Evolutionary conservation across 2,888 invertebrate species (phyloP), one percentile per base, ranked within the genome.

Genomic region (Trimorus sp.): DNA sequence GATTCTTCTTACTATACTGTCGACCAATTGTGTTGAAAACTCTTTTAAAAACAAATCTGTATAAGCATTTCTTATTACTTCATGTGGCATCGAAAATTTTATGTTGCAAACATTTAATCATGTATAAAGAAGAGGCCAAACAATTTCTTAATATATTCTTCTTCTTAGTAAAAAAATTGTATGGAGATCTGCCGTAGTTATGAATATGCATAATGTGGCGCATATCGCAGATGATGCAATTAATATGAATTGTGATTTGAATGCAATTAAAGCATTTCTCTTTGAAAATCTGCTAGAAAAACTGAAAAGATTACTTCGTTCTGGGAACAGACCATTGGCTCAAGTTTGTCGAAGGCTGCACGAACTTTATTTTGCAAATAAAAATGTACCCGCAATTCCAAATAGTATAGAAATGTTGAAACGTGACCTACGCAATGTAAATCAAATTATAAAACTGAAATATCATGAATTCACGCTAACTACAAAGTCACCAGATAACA

Each of bases 41-140:
- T 7, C 6, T 74, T 14, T 38, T 74, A 48, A 2, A 36, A 3
- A 26, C 65, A 60, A 45, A 54, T 9, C 7, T 40, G 3, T 69
- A 66, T 36, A 38, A 38, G 16, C 54, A 74, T 53, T 83, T 79
- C 54, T 14, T 83, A 49, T 14, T 83, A 5, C 36, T 83, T 37
- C 77, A 79, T 56, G 68, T 59, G 6, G 71, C 76, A 9, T 79
- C 66, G 48, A 54, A 69, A 65, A 78, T 82, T 42, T 66, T 82
- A 60, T 82, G 74, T 45, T 53, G 51, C 15, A 37, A 60, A 12
- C 40, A 42, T 40, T 38, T 36, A 53, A 12, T 54, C 14, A 54
- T 14, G 11, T 12, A 9, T 51, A 59, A 78, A 36, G 62, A 8
- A 5, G 38, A 53, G 45, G 9, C 9, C 45, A 36, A 62, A 38